Base-by-base conservation (phyloP, 1,140 invertebrate species). In the Diploscapter pachys region DNA sequence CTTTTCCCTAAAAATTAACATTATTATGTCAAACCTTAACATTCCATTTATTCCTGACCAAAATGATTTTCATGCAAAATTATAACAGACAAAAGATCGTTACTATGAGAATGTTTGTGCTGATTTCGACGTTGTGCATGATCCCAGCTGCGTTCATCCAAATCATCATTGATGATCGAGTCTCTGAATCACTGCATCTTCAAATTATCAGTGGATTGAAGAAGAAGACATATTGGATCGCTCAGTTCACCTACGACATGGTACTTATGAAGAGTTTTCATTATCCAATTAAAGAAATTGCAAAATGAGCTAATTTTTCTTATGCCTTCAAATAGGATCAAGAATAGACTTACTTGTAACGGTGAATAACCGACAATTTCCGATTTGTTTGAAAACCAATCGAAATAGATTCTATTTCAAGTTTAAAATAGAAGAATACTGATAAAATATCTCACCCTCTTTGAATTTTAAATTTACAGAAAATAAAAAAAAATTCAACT, bases 101-200 rank as follows among this genome's bases (percentile, higher is more conserved):
- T 5, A 13, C 78, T 5, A 82, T 83, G 65, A 77, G 83, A 53
- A 70, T 81, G 48, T 76, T 85, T 52, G 65, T 85, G n/a, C 63
- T 88, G 3, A 79, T 87, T 49, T 83, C 88, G 76, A 88, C 89
- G 1, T 88, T 91, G 57, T 89, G 89, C 77, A 87, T 91, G 79
- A 89, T 91, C n/a, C 89, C 90, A 4, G 90, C 90, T 5, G 90
- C 89, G 69, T 91, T 91, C 82, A 86, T 89, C 0, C 86, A 91
- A 61, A 90, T 90, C 78, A 86, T 91, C 8, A 50, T 76, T 52
- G 89, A 91, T 80, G 91, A 91, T 80, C 81, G 89, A 63, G 84
- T 87, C 0, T 88, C 87, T 59, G 89, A 88, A 75, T 88, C 89
- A 11, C 91, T 91, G 78, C 90, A 91, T 81, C 80, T 90, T 11